Evolutionary conservation across 2,113 vertebrate species (phyloP).

Genomic region (Malurus cyaneus): DNA sequence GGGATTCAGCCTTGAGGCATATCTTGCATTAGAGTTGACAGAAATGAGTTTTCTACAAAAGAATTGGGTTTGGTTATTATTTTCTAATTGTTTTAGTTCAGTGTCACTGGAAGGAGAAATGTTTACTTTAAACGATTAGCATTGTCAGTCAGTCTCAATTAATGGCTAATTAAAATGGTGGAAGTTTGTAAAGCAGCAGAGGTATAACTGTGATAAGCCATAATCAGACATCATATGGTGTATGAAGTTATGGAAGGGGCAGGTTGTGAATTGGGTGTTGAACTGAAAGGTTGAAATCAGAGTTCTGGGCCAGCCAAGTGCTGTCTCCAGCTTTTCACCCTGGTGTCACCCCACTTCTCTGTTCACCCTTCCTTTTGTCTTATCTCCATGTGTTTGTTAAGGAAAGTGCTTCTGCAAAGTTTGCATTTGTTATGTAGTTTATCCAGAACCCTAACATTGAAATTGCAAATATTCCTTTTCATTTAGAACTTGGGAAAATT

Average conservation of each 20-base stretch:
- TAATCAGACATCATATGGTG: background rate
- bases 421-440: background rate
- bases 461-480: background rate
- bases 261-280: background rate
- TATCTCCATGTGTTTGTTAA: background rate
- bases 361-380: background rate
- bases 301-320: background rate
- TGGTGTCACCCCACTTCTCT: background rate
- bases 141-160: slow-evolving; percentile 13
- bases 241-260: background rate
- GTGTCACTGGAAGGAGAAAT: background rate
- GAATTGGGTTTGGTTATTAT: background rate
- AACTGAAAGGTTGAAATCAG: background rate
- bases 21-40: background rate
- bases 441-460: background rate
- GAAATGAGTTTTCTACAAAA: background rate
- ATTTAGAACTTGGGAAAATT: background rate
- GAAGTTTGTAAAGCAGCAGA: slow-evolving; percentile 11
- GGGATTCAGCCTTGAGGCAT: background rate
- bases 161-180: slow-evolving; percentile 5
- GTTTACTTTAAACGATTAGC: slow-evolving; percentile 12
- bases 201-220: background rate
- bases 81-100: background rate
- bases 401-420: background rate
- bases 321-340: background rate